These are phyloP conservation scores for Polyommatus icarus DNA, from an alignment of 2,888 invertebrate genomes.

Conservation along the genomic window DNA sequence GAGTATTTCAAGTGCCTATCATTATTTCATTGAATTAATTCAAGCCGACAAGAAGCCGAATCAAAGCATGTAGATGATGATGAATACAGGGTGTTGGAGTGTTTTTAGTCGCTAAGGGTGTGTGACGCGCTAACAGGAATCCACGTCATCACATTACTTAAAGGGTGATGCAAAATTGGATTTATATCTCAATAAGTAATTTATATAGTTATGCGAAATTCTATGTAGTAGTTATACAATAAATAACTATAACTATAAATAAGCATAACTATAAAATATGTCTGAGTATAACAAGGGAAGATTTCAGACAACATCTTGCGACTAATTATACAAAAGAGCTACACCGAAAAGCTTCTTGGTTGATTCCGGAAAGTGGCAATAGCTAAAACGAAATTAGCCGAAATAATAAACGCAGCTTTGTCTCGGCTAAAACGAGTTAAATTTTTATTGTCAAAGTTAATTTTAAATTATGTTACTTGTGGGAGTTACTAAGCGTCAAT, in stretches of 20 bases:
- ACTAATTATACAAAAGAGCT: background rate
- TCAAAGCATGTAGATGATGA: background rate
- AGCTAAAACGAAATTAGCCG: background rate
- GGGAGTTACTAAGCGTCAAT: too few species aligned
- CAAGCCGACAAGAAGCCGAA: too few species aligned
- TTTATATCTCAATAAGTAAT: too few species aligned
- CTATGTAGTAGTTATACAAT: too few species aligned
- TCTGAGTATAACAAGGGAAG: background rate
- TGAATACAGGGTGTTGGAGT: background rate
- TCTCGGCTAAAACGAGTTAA: background rate
- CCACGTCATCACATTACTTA: background rate
- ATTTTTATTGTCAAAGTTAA: background rate
- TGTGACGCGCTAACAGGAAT: constrained; percentile 7
- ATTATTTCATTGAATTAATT: too few species aligned
- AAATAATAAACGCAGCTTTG: constrained; percentile 1
- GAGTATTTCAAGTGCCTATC: too few species aligned
- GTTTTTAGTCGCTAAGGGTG: background rate
- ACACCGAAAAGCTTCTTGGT: background rate
- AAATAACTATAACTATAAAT: too few species aligned
- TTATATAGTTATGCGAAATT: too few species aligned
- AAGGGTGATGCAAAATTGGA: background rate
- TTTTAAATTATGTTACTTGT: background rate
- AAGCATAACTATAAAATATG: too few species aligned
- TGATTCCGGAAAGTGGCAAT: background rate
- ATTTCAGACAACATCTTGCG: background rate